A percentile compares a stretch with the other conserved stretches of the same genome.
Evolutionary conservation across 2,888 invertebrate species (phyloP).

Genomic region (Chloromyia formosa): DNA sequence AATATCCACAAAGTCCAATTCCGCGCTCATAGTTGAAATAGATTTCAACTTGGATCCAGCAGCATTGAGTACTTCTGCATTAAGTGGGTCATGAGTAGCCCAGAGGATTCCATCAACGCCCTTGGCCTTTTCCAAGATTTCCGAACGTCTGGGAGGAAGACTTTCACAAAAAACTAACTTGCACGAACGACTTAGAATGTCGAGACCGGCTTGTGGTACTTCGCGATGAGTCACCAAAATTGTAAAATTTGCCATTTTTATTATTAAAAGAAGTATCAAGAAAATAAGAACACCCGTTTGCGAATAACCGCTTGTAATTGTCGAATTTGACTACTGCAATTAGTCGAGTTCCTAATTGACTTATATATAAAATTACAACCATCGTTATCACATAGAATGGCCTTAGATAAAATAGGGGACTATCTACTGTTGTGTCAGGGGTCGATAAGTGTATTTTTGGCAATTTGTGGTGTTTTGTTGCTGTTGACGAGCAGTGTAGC

Average conservation of each 20-base stretch:
- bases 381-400: neutral
- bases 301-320: too few relatives aligned
- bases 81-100: conserved; percentile 45
- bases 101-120: conserved; percentile 51
- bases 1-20: conserved; percentile 80
- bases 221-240: conserved; percentile 74
- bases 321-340: neutral
- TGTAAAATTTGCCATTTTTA: conserved; percentile 57
- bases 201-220: conserved; percentile 69
- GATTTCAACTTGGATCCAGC: conserved; percentile 71
- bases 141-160: conserved; percentile 39
- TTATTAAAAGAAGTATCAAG: conserved; percentile 71
- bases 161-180: conserved; percentile 46
- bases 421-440: neutral
- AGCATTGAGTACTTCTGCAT: conserved; percentile 48
- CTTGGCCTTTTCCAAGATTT: conserved; percentile 47
- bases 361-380: neutral
- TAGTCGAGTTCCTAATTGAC: neutral
- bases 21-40: conserved; percentile 81
- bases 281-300: too few relatives aligned
- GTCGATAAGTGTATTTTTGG: too few relatives aligned
- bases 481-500: too few relatives aligned
- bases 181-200: conserved; percentile 73
- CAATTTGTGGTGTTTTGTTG: too few relatives aligned
- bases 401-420: neutral